These are phyloP conservation scores for Scaptomyza pallida DNA, from an alignment of 1,140 invertebrate genomes.

Conservation along the genomic window DNA sequence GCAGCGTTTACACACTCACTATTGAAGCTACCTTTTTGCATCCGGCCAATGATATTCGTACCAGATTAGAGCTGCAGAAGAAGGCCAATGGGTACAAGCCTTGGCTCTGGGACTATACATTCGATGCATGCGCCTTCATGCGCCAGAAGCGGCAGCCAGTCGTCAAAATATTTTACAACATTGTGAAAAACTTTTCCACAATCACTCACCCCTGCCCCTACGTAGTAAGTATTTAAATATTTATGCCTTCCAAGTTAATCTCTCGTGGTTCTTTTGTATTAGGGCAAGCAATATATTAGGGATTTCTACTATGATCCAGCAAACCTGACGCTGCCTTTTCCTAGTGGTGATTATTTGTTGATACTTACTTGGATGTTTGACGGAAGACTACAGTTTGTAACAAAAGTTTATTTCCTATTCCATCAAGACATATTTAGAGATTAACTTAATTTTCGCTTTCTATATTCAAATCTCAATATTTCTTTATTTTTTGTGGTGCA, in stretches of 20 bases:
- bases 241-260: neutral
- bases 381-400: slow-evolving; percentile 1
- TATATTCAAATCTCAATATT: too few species aligned
- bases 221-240: slow-evolving; percentile 17
- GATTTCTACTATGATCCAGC: slow-evolving; percentile 16
- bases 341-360: slow-evolving; percentile 28
- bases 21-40: neutral
- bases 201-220: slow-evolving; percentile 50
- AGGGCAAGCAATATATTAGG: slow-evolving; percentile 8
- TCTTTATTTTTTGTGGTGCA: too few species aligned
- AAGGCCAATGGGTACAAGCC: slow-evolving; percentile 34
- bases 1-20: slow-evolving; percentile 18
- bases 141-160: slow-evolving; percentile 12
- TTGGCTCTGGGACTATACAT: slow-evolving; percentile 2
- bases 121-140: slow-evolving; percentile 33
- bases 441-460: neutral
- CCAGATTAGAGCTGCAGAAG: neutral
- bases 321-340: slow-evolving; percentile 13
- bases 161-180: slow-evolving; percentile 1
- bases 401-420: slow-evolving; percentile 11
- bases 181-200: slow-evolving; percentile 18
- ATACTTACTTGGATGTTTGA: neutral
- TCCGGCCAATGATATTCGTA: neutral
- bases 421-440: neutral
- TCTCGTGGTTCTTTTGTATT: too few species aligned